Percentiles rank a stretch among this genome's conserved stretches.
phyloP scores from a whole-genome alignment of 1,140 invertebrate genomes.

The Anastrepha ludens region DNA sequence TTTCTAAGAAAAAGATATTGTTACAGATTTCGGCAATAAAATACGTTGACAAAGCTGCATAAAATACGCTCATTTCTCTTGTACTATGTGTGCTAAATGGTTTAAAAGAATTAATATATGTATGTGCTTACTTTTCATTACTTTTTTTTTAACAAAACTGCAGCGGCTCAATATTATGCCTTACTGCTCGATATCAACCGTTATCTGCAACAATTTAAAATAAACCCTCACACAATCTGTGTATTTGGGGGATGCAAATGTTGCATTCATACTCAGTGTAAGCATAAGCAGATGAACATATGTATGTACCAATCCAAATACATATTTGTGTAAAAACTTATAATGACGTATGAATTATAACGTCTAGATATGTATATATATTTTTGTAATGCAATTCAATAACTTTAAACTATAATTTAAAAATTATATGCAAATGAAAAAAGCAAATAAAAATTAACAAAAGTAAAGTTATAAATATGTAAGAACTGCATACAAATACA shows the following conservation, averaged over 20 bases:
- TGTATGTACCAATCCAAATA: neutral
- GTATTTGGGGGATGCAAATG: too few species aligned
- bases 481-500: too few species aligned
- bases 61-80: neutral
- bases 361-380: constrained; percentile 38
- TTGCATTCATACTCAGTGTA: neutral
- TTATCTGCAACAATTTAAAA: neutral
- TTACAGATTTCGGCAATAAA: neutral
- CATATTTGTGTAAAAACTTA: constrained; percentile 7
- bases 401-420: neutral
- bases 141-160: neutral
- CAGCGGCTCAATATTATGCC: neutral
- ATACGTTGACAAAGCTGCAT: neutral
- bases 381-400: constrained; percentile 39
- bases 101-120: neutral
- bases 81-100: neutral
- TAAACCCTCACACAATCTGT: neutral
- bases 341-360: constrained; percentile 14
- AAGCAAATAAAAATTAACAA: neutral
- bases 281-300: neutral
- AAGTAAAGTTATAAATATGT: too few species aligned
- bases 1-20: neutral
- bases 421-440: neutral
- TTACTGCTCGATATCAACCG: neutral
- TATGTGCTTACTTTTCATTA: neutral